Evolutionary conservation across 2,797 vertebrate genomes (phyloP).

Genomic region (Rousettus madagascariensis): DNA sequence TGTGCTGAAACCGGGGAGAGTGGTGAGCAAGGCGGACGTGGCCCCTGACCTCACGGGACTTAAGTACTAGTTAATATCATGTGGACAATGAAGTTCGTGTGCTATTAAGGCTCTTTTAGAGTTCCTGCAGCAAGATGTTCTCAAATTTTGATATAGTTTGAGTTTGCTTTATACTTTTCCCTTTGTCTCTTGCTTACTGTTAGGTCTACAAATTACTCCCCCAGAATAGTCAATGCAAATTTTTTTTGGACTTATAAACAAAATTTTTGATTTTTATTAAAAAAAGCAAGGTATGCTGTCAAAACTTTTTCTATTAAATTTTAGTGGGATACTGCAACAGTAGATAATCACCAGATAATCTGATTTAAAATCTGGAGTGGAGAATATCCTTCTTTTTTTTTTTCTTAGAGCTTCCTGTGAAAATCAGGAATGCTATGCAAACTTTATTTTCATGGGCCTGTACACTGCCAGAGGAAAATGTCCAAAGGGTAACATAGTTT

Average conservation of each 20-base stretch:
- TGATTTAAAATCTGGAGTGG: slow-evolving; percentile 16
- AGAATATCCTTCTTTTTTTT: neutral
- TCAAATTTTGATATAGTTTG: neutral
- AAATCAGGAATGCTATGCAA: slow-evolving; percentile 24
- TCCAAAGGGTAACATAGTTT: slow-evolving; percentile 70
- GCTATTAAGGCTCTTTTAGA: neutral
- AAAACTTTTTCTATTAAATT: neutral
- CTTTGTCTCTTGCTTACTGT: neutral
- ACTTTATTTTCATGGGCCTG: slow-evolving; percentile 54
- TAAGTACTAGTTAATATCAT: neutral
- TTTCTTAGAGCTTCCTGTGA: slow-evolving; percentile 42
- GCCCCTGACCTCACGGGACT: neutral
- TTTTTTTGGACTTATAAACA: slow-evolving; percentile 19
- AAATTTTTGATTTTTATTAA: neutral
- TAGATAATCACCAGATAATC: neutral
- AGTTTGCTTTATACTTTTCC: neutral
- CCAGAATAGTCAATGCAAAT: neutral
- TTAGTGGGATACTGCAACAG: neutral
- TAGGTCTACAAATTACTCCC: neutral
- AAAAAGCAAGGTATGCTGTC: neutral
- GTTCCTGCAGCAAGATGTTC: neutral
- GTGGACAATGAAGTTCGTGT: neutral
- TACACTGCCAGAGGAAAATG: slow-evolving; percentile 44
- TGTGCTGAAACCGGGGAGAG: neutral
- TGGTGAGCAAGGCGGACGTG: neutral